Evolutionary conservation across 2,888 invertebrate genomes (phyloP).

Genomic region (Camponotus fellah): DNA sequence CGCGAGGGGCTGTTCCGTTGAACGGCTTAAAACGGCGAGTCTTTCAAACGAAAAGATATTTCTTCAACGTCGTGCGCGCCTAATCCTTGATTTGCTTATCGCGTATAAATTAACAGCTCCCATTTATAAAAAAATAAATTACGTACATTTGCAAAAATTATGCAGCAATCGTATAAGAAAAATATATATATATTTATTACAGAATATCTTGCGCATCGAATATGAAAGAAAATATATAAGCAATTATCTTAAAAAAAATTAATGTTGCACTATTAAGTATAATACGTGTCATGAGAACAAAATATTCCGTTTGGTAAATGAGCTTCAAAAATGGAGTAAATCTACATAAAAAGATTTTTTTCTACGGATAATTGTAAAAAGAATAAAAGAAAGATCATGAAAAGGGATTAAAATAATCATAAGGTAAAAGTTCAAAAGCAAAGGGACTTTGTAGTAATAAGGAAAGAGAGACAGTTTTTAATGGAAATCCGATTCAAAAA

Average conservation of each 20-base stretch:
- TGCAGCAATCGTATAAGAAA: background rate
- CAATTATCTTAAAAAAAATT: background rate
- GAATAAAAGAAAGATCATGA: background rate
- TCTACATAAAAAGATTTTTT: background rate
- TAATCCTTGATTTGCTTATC: constrained; percentile 35
- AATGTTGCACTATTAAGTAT: background rate
- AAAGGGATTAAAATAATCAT: constrained; percentile 33
- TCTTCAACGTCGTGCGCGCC: constrained; percentile 20
- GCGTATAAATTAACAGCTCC: constrained; percentile 64
- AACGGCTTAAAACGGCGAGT: constrained; percentile 31
- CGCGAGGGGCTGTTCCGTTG: constrained; percentile 24
- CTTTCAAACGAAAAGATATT: constrained; percentile 45
- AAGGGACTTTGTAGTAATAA: background rate
- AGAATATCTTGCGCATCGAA: background rate
- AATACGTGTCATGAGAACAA: too few species aligned
- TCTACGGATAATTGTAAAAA: constrained; percentile 7
- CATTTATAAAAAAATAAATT: constrained; percentile 55
- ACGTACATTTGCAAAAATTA: background rate
- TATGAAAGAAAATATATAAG: background rate
- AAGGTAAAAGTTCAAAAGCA: background rate
- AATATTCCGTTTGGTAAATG: background rate
- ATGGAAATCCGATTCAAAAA: constrained; percentile 42
- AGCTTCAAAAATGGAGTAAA: constrained; percentile 15
- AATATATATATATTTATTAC: too few species aligned
- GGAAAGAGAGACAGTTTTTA: constrained; percentile 9